Conservation (phyloP, 2,797 vertebrate genomes). For the Caiman crocodilus region DNA sequence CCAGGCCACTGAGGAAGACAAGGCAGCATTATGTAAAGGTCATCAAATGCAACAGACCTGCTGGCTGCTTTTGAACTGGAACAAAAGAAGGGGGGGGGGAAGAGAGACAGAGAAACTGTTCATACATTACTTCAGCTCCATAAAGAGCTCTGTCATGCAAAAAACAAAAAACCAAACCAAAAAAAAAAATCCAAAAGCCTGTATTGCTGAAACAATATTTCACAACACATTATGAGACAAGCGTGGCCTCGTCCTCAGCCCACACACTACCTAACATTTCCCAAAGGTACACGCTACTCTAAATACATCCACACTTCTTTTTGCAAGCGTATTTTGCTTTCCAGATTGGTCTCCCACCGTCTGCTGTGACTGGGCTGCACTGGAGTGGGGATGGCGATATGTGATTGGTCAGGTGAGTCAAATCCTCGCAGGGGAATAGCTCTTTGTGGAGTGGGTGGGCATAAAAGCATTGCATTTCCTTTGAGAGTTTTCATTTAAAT, state of each 20-base stretch:
- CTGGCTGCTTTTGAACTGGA: background rate
- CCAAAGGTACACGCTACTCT: background rate
- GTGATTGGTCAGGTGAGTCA: background rate
- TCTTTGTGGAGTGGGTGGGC: no score
- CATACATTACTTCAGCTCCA: background rate
- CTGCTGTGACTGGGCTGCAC: background rate
- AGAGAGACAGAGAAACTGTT: background rate
- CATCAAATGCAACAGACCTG: background rate
- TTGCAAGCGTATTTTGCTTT: background rate
- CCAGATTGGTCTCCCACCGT: background rate
- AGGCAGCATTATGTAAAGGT: background rate
- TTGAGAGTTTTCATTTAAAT: no score
- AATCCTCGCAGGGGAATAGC: background rate
- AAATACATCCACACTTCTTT: background rate
- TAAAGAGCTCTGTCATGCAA: background rate
- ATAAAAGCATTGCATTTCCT: background rate
- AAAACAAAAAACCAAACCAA: no score
- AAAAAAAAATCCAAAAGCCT: background rate
- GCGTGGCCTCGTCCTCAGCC: background rate
- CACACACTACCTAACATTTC: background rate
- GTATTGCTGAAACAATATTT: background rate
- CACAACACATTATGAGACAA: background rate
- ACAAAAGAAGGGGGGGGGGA: background rate
- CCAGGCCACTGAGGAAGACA: background rate
- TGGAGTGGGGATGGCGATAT: background rate